Conservation (phyloP, 2,888 invertebrate species). For the Thymelicus sylvestris region DNA sequence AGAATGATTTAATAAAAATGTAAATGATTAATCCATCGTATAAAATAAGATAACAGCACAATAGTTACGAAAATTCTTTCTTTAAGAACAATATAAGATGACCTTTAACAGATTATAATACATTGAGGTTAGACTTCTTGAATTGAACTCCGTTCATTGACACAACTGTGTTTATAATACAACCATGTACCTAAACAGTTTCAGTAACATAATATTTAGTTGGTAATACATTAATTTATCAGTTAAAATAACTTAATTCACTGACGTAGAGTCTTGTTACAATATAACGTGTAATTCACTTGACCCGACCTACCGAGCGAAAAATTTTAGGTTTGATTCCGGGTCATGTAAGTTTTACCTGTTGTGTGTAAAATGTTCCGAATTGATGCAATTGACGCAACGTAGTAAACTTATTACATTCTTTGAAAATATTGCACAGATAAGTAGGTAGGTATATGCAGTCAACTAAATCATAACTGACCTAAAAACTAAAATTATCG, state of each 20-base stretch:
- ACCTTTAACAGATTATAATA: slow-evolving; percentile 15
- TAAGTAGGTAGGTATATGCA: not conserved
- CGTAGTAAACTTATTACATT: not conserved
- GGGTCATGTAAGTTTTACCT: no score
- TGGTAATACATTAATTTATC: not conserved
- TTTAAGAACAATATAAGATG: slow-evolving; percentile 11
- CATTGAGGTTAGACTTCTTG: slow-evolving; percentile 8
- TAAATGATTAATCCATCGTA: not conserved
- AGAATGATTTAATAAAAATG: slow-evolving; percentile 8
- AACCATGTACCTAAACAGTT: not conserved
- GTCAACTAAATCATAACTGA: slow-evolving; percentile 20
- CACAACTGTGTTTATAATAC: not conserved
- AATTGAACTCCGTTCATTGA: slow-evolving; percentile 9
- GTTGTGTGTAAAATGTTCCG: not conserved
- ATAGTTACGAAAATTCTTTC: slow-evolving; percentile 10
- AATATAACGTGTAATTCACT: no score
- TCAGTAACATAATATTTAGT: not conserved
- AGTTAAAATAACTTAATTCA: no score
- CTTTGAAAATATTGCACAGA: not conserved
- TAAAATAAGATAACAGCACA: not conserved
- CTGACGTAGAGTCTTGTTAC: no score
- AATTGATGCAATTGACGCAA: not conserved
- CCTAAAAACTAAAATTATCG: slow-evolving; percentile 25
- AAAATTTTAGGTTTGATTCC: no score
- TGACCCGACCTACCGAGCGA: no score